These are phyloP conservation scores for Channa maculata DNA, from an alignment of 2,113 vertebrate genomes.

Conservation along the genomic window DNA sequence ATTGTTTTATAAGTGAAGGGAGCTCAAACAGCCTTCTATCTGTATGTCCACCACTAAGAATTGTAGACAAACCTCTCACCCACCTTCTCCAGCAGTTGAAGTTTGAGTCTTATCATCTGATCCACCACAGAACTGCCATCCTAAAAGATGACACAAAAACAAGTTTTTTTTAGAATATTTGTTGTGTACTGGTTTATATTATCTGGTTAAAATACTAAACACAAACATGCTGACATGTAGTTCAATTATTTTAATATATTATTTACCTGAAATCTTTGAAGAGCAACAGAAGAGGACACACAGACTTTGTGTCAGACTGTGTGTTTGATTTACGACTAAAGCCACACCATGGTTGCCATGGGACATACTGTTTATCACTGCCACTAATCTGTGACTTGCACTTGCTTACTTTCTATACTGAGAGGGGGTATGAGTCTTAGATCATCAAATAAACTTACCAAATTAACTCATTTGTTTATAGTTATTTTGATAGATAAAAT, in stretches of 20 bases:
- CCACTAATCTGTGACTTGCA: neutral
- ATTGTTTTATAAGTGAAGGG: too few relatives aligned
- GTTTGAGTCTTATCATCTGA: constrained; percentile 82
- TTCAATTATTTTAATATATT: neutral
- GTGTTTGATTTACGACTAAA: constrained; percentile 27
- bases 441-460: neutral
- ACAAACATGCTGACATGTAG: neutral
- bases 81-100: constrained; percentile 88
- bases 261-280: constrained; percentile 31
- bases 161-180: neutral
- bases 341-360: constrained; percentile 57
- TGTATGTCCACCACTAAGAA: neutral
- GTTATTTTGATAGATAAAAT: neutral
- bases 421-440: neutral
- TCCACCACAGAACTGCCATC: constrained; percentile 81
- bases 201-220: neutral
- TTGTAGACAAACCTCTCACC: neutral
- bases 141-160: neutral
- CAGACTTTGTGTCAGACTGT: constrained; percentile 1
- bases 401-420: constrained; percentile 4
- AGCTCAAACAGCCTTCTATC: neutral
- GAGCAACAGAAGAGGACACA: constrained; percentile 19
- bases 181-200: neutral
- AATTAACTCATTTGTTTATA: neutral
- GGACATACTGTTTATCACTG: constrained; percentile 29